Base-by-base conservation (phyloP, 2,888 invertebrate genomes). In the Rotaria socialis region DNA sequence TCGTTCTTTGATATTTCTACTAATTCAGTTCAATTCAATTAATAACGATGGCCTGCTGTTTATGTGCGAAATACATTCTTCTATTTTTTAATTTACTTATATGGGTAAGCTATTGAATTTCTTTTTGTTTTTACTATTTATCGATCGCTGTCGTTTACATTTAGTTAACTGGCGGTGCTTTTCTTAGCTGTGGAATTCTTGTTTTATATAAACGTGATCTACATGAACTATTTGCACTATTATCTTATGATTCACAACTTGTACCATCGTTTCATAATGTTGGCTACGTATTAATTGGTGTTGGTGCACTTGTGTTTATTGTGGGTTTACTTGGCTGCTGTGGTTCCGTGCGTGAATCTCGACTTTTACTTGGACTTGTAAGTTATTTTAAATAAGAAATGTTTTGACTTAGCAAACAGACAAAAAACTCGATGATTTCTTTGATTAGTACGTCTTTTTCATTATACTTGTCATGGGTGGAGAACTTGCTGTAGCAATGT, bases 291-390 rank as follows among this genome's bases (percentile, higher is more conserved):
- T 90, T 93, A 86, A 91, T 93, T 75, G 92, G 91, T 27, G 90
- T 93, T 84, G 93, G 93, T 43, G 90, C 91, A 56, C 91, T 92
- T 87, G 91, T 93, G 74, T 90, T 93, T 87, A 89, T 92, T 56
- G 92, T 93, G n/a, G 93, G 93, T 56, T 92, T 93, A 90, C 92
- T 92, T 88, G 93, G 93, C 35, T 93, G 93, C 88, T 93, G 93
- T 88, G 93, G 93, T 2, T 92, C 93, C 50, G 90, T 93, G 84
- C 91, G 92, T 87, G 92, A 92, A 87, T 93, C 91, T 89, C 91
- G 91, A 87, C 92, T 91, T 88, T 89, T 92, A 89, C 90, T 92
- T 55, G 91, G 91, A 87, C 89, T 91, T 88, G 92, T 92, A 89
- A 90, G 91, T 89, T 19, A 74, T 74, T 74, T 41, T 22, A 27